These are phyloP conservation scores for Xenus cinereus DNA, from an alignment of 2,113 vertebrate species.

Conservation along the genomic window DNA sequence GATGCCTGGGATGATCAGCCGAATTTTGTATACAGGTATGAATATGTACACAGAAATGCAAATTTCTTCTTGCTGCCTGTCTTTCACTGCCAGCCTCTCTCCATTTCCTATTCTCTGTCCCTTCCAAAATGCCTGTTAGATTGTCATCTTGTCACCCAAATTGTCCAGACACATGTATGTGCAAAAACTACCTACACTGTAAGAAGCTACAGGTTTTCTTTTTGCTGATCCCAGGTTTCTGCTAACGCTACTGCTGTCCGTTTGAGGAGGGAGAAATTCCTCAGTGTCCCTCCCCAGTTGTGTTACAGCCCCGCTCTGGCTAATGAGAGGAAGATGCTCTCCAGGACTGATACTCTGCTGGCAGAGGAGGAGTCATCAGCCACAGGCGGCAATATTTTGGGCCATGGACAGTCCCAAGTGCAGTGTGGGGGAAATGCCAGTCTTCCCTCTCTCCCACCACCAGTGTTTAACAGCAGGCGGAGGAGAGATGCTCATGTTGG, in stretches of 20 bases:
- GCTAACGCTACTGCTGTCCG: not conserved
- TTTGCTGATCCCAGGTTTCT: not conserved
- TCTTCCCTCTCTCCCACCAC: not conserved
- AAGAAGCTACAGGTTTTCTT: not conserved
- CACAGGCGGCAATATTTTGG: not conserved
- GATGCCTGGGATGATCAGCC: conserved; percentile 94
- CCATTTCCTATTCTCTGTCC: not conserved
- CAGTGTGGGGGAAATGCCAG: not conserved
- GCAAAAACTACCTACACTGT: not conserved
- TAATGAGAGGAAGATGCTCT: not conserved
- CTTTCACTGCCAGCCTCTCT: not conserved
- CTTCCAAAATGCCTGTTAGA: not conserved
- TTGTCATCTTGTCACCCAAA: not conserved
- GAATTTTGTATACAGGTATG: conserved; percentile 89
- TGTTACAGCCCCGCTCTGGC: not conserved
- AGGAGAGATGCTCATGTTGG: not conserved
- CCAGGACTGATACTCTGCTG: not conserved
- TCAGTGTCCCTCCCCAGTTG: not conserved
- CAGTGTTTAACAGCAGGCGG: not conserved
- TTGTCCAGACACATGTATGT: not conserved
- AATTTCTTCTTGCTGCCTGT: not conserved
- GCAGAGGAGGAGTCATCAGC: not conserved
- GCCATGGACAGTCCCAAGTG: not conserved
- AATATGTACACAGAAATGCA: not conserved
- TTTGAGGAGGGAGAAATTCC: not conserved